Evolutionary conservation across 2,113 vertebrate genomes (phyloP), one percentile per base, ranked within the genome.

Genomic region (Dasyprocta punctata): DNA sequence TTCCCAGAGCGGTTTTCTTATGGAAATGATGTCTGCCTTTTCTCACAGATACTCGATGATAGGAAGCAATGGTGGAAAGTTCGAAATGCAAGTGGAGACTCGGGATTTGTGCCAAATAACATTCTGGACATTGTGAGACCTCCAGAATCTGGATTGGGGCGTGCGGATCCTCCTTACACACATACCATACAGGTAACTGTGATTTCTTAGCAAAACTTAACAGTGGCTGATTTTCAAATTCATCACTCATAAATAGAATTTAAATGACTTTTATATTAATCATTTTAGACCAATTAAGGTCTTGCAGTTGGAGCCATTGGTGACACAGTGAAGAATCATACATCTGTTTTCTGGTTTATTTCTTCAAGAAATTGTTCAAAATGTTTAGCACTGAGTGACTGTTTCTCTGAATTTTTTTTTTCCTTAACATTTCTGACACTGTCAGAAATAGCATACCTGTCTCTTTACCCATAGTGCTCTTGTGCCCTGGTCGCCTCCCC

Each of bases 31-130:
- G 3, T 26, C 38, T 94, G 24, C 44, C 9, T 92, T 89, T 94
- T 84, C 28, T 78, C 82, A 80, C 99, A 99, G 99, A 99, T 99
- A 38, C 98, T 99, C 22, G 99, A 99, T 12, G 99, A 99, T 97
- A 99, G 99, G 97, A 99, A 99, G 97, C 99, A 99, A 85, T 99
- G 99, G 99, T 99, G 99, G 99, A 99, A 99, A 97, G 99, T 99
- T 30, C 99, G 98, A 80, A 99, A 99, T 78, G 98, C 97, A 44
- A 98, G 97, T 8, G 99, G 99, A 78, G 98, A 98, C 11, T 97
- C 97, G 1, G 99, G 99, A 96, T 99, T 99, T 94, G 99, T 99
- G 99, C 99, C 99, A 99, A 99, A 99, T 99, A 99, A 99, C 98
- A 99, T 99, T 98, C 98, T 99, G 98, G 99, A 99, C 86, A 97